Evolutionary conservation across 2,113 vertebrate genomes (phyloP), one percentile per base, ranked within the genome.

Genomic region (Narcine bancroftii): DNA sequence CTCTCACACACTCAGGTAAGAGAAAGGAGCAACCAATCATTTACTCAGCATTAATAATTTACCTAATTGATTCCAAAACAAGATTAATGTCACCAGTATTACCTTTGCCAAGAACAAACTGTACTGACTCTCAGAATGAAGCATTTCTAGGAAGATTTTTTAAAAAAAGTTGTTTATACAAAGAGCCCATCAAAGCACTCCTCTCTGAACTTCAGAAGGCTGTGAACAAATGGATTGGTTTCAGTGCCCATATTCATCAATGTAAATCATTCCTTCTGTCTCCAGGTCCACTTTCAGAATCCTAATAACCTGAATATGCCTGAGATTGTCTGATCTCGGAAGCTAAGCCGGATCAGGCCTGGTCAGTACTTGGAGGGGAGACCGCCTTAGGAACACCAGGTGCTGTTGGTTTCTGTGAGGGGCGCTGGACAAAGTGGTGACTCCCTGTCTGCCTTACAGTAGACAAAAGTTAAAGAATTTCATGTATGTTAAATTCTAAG

Each of bases 81-180:
- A 56, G 5, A 36, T 60, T 60, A 36, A 60, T 36, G 53, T 87
- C 53, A 36, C 81, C 60, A 2, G 33, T 6, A 33, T 63, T 63
- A 63, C 17, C n/a, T 63, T 87, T 60, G 81, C 81, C 81, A 87
- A 87, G 81, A 63, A 87, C 81, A 36, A 60, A 19, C 53, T 87
- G 81, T 87, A 19, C 81, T 56, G 60, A 19, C 53, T 19, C 15
- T 87, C 33, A 1, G 53, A 87, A 36, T 36, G 53, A 60, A 60
- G n/a, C 36, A 60, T 13, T 60, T 87, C 56, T 63, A n/a, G 33
- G 56, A 83, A 50, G 33, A 83, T 5, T 69, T 69, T n/a, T n/a
- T 21, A 87, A 60, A n/a, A 33, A 21, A 19, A 29, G 11, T 60
- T 33, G 79, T 53, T 19, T 85, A 56, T 60, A n/a, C 56, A 9